phyloP scores from a whole-genome alignment of 2,888 invertebrate species.

The Trichopria drosophilae region DNA sequence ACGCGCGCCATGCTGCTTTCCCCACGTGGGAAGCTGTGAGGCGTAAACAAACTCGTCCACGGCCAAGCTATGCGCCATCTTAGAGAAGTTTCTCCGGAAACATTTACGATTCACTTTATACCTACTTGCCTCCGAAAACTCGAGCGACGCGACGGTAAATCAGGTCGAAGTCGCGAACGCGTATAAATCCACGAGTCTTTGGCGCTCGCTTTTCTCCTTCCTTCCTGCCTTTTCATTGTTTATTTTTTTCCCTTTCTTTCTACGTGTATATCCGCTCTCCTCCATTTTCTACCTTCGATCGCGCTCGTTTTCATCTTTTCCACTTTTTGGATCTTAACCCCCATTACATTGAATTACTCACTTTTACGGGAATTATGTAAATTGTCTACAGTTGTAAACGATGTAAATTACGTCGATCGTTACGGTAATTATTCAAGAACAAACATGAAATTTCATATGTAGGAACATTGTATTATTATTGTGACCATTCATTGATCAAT shows the following conservation, averaged over 20 bases:
- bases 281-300: too few species aligned
- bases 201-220: not conserved
- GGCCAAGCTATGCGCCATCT: constrained; percentile 45
- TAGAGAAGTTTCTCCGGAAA: constrained; percentile 45
- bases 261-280: too few species aligned
- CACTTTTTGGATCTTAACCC: too few species aligned
- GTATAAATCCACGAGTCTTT: constrained; percentile 28
- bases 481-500: too few species aligned
- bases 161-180: constrained; percentile 29
- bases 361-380: too few species aligned
- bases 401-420: too few species aligned
- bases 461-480: too few species aligned
- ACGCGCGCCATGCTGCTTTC: constrained; percentile 50
- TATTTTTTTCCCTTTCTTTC: not conserved
- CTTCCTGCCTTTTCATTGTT: constrained; percentile 1
- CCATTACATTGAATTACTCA: too few species aligned
- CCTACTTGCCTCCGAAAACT: constrained; percentile 44
- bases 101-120: constrained; percentile 47
- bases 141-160: constrained; percentile 39
- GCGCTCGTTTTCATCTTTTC: too few species aligned
- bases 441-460: too few species aligned
- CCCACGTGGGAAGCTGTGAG: constrained; percentile 54
- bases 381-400: too few species aligned
- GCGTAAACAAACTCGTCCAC: constrained; percentile 53
- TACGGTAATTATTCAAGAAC: too few species aligned